A percentile compares a stretch with the other conserved stretches of the same genome.
Conservation (phyloP, 2,113 vertebrate genomes). For the Cromileptes altivelis region DNA sequence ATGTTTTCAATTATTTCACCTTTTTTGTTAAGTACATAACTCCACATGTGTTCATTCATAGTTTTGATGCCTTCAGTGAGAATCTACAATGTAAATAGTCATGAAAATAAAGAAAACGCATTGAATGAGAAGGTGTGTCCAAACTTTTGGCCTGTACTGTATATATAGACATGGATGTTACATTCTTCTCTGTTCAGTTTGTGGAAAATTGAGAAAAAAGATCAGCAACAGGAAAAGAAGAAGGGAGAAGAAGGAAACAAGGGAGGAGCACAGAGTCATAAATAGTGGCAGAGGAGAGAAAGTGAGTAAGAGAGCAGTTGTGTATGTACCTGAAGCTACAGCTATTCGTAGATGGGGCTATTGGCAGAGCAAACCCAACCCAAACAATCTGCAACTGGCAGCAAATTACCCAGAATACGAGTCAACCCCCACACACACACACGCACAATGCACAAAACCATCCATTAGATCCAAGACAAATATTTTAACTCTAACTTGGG, state of each 20-base stretch:
- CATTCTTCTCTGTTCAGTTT: neutral
- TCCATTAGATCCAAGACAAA: slow-evolving; percentile 67
- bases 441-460: slow-evolving; percentile 31
- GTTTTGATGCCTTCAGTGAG: too few relatives aligned
- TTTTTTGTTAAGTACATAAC: too few relatives aligned
- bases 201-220: slow-evolving; percentile 8
- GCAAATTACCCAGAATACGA: slow-evolving; percentile 46
- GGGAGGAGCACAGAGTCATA: neutral
- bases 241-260: neutral
- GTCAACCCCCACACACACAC: slow-evolving; percentile 11
- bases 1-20: too few relatives aligned
- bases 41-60: too few relatives aligned
- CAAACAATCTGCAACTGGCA: slow-evolving; percentile 63
- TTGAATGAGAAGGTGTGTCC: too few relatives aligned
- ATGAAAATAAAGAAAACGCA: too few relatives aligned
- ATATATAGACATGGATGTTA: too few relatives aligned
- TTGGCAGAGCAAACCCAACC: slow-evolving; percentile 51
- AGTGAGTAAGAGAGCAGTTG: neutral
- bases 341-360: slow-evolving; percentile 53
- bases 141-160: too few relatives aligned
- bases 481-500: slow-evolving; percentile 38
- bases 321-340: slow-evolving; percentile 60
- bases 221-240: neutral
- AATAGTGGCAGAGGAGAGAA: neutral
- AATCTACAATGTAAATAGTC: too few relatives aligned